Percentiles rank a stretch among this genome's conserved stretches.
phyloP scores from a whole-genome alignment of 2,113 vertebrate genomes.

The Thymallus thymallus region DNA sequence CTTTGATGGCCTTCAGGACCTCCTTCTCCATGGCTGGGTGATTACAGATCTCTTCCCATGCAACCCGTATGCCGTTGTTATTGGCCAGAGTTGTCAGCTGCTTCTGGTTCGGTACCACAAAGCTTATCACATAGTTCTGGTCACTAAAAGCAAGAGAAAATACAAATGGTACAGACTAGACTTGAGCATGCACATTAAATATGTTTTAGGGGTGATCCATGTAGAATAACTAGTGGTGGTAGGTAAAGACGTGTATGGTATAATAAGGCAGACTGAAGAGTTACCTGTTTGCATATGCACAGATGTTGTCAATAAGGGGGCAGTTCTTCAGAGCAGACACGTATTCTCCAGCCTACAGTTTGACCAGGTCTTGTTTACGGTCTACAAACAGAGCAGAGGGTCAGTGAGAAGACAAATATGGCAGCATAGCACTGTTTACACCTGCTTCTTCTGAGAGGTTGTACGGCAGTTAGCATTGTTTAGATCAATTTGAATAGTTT shows the following conservation, averaged over 20 bases:
- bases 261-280: not conserved
- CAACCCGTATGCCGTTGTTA: conserved; percentile 78
- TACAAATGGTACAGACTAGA: not conserved
- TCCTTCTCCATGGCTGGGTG: conserved; percentile 87
- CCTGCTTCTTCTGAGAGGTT: too few species aligned
- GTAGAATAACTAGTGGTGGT: not conserved
- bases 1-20: conserved; percentile 87
- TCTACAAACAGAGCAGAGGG: conserved; percentile 67
- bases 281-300: conserved; percentile 96
- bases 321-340: conserved; percentile 93
- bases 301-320: conserved; percentile 93
- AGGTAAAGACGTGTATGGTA: too few species aligned
- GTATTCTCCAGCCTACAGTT: conserved; percentile 95
- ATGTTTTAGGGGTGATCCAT: not conserved
- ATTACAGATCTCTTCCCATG: conserved; percentile 91
- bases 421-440: too few species aligned
- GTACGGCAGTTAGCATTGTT: not conserved
- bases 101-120: conserved; percentile 98
- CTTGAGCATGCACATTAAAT: not conserved
- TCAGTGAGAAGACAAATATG: not conserved
- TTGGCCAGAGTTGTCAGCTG: conserved; percentile 82
- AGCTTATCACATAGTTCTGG: conserved; percentile 95
- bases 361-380: conserved; percentile 96
- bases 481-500: not conserved
- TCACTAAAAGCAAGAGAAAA: conserved; percentile 72